Conservation (phyloP, 1,140 invertebrate genomes). For the Cherax destructor region DNA sequence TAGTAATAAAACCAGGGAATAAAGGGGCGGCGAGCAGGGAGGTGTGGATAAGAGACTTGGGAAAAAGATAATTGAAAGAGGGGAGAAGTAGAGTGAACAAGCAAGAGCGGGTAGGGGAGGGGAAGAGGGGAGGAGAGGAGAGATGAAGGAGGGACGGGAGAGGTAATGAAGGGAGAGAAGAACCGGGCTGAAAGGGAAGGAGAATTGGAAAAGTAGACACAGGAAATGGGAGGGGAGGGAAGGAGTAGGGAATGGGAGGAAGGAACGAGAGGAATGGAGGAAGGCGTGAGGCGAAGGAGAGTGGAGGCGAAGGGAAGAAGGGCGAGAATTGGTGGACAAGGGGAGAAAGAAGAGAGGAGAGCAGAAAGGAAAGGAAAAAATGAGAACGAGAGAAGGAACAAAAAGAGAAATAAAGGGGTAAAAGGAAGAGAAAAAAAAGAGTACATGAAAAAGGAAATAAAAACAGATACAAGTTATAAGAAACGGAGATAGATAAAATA, state of each 20-base stretch:
- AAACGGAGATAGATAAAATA: too few relatives aligned
- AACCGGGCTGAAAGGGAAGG: not conserved
- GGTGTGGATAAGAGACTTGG: not conserved
- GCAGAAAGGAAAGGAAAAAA: not conserved
- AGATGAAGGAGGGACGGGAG: not conserved
- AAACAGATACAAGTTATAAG: too few relatives aligned
- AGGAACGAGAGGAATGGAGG: not conserved
- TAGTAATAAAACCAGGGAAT: not conserved
- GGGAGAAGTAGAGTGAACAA: not conserved
- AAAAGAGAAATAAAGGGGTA: not conserved
- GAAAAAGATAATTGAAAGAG: not conserved
- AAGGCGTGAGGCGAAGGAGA: not conserved
- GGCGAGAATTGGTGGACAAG: not conserved
- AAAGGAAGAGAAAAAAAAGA: not conserved
- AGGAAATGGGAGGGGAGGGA: not conserved
- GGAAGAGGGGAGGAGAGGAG: not conserved
- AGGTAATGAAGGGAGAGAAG: not conserved
- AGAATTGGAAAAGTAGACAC: not conserved
- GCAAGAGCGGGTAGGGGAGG: not conserved
- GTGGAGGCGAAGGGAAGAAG: not conserved
- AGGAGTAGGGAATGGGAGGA: too few relatives aligned
- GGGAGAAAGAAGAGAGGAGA: not conserved
- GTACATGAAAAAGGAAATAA: too few relatives aligned
- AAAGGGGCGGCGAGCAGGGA: not conserved
- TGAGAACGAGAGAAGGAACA: not conserved